Evolutionary conservation across 1,140 invertebrate genomes (phyloP).

Genomic region (Camponotus pennsylvanicus): DNA sequence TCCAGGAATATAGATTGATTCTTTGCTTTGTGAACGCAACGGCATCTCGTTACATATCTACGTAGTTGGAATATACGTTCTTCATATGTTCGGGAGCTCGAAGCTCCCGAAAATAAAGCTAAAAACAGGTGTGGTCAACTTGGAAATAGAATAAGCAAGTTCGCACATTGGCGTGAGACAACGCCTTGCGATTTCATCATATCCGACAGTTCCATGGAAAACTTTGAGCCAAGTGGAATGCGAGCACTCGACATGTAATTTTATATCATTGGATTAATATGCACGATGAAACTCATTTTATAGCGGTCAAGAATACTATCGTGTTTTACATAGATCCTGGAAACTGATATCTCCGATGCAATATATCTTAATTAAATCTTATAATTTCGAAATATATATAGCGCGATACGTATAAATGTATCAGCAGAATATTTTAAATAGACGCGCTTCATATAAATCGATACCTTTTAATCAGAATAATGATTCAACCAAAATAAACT

Average conservation of each 20-base stretch:
- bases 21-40: slow-evolving; percentile 29
- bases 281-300: neutral
- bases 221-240: slow-evolving; percentile 18
- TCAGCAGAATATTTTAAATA: neutral
- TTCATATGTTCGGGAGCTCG: slow-evolving; percentile 14
- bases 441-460: neutral
- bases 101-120: slow-evolving; percentile 71
- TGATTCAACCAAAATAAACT: neutral
- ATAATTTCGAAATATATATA: neutral
- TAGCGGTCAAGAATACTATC: neutral
- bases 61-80: slow-evolving; percentile 1
- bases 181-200: slow-evolving; percentile 64
- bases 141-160: slow-evolving; percentile 74
- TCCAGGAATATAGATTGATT: slow-evolving; percentile 8
- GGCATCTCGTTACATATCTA: slow-evolving; percentile 24
- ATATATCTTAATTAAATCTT: neutral
- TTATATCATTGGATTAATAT: neutral
- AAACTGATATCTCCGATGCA: neutral
- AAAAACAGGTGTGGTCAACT: slow-evolving; percentile 70
- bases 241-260: neutral
- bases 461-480: neutral
- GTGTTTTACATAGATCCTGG: neutral
- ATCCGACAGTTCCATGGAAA: slow-evolving; percentile 36
- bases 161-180: slow-evolving; percentile 66
- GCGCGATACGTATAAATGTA: neutral